Base-by-base conservation (phyloP, 2,888 invertebrate genomes). In the Acanthopleura granulata region DNA sequence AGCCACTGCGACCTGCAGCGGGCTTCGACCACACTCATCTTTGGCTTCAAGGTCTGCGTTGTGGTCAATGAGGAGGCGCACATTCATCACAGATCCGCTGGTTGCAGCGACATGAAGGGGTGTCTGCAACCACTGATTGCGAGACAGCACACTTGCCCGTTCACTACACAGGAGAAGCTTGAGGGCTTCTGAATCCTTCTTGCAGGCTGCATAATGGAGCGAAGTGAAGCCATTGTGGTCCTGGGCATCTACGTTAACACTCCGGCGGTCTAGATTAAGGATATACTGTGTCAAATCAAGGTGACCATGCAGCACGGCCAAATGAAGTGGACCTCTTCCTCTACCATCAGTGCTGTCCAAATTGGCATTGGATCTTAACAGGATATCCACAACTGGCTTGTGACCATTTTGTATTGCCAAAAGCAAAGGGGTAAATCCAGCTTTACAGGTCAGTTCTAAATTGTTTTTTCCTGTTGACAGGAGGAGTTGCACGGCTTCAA, bases 401-500 rank as follows among this genome's bases (percentile, higher is more conserved):
- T 57, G 22, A 57, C 57, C 57, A 57, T 57, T 57, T 22, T 57
- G 57, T 18, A 57, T 22, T n/a, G 57, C 57, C n/a, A 57, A n/a
- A 4, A 57, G 57, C 22, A 57, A 57, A 6, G 57, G 22, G 22
- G 57, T 57, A 22, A 18, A 22, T 6, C 57, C 57, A 57, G 18
- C 57, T 57, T 57, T 57, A 57, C 6, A n/a, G 3, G 18, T 57
- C 18, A 22, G n/a, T 22, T 57, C 57, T n/a, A 57, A 9, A 22
- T 57, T 57, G 22, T 57, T 57, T 40, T 40, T 40, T 9, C 40
- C 40, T 40, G 40, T 40, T 1, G 18, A 22, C 22, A 57, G 12
- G n/a, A 57, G 22, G n/a, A 57, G 57, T 57, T 57, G n/a, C 12
- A 57, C 57, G 12, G 22, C 22, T 18, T 18, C n/a, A 4, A 57